These are phyloP conservation scores for Psittacula cyanocephala DNA, from an alignment of 2,113 vertebrate genomes.

Conservation along the genomic window DNA sequence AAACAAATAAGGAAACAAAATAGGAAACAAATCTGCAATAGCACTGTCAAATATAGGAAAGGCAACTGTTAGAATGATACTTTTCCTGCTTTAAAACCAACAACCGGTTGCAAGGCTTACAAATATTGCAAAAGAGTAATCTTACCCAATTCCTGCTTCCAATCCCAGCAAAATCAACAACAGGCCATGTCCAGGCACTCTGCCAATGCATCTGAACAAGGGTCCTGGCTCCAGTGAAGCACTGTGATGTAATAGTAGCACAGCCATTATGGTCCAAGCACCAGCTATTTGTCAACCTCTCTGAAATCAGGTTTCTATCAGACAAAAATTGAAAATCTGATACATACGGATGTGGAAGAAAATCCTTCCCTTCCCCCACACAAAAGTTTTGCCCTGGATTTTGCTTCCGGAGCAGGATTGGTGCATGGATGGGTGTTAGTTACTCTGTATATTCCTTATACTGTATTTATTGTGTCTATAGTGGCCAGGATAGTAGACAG, in stretches of 20 bases:
- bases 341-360: constrained; percentile 31
- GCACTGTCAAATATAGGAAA: constrained; percentile 24
- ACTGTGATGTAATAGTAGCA: not conserved
- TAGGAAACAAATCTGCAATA: constrained; percentile 47
- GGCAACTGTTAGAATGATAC: constrained; percentile 52
- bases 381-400: not conserved
- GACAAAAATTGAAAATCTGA: constrained; percentile 62
- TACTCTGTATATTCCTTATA: not conserved
- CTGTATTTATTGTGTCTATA: constrained; percentile 19
- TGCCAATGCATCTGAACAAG: not conserved
- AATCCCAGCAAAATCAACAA: not conserved
- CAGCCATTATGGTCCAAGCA: constrained; percentile 41
- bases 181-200: constrained; percentile 3
- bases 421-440: not conserved
- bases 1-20: not conserved
- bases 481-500: not conserved
- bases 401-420: not conserved
- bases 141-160: constrained; percentile 47
- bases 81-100: constrained; percentile 54
- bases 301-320: constrained; percentile 41
- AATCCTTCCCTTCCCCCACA: not conserved
- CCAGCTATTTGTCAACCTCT: constrained; percentile 40
- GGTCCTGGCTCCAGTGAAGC: constrained; percentile 2
- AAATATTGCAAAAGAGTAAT: constrained; percentile 51
- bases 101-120: not conserved